Percentiles rank a stretch among this genome's conserved stretches.
Evolutionary conservation across 2,113 vertebrate genomes (phyloP).

Genomic region (Dipodomys spectabilis): DNA sequence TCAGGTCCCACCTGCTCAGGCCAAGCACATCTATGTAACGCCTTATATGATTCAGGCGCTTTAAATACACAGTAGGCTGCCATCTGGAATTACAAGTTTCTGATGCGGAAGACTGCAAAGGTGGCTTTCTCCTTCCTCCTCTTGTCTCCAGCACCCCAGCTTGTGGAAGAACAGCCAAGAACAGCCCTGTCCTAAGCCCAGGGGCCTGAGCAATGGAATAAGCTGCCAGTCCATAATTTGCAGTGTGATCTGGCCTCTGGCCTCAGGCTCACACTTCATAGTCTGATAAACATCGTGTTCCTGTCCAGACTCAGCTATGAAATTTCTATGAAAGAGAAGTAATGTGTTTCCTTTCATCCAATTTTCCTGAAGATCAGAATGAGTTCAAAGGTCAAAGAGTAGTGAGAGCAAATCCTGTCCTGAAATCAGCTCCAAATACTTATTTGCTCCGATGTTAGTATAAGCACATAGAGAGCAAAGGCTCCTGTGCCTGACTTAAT

Average conservation of each 20-base stretch:
- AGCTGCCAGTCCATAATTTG: neutral
- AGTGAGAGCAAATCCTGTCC: no score
- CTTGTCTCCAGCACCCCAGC: rapidly evolving
- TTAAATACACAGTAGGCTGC: no score
- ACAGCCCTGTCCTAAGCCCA: neutral
- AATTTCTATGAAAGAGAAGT: neutral
- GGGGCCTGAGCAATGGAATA: neutral
- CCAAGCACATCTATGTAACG: neutral
- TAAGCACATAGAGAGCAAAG: rapidly evolving
- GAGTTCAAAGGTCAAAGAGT: rapidly evolving
- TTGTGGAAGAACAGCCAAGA: neutral
- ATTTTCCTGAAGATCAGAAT: neutral
- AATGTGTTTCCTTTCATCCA: neutral
- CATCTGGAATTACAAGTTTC: neutral
- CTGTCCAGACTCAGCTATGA: no score
- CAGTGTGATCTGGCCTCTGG: rapidly evolving
- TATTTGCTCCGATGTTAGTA: rapidly evolving
- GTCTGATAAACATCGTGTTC: rapidly evolving
- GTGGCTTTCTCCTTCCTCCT: neutral
- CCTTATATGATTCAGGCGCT: neutral
- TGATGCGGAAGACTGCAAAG: neutral
- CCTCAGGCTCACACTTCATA: neutral
- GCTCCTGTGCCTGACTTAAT: neutral
- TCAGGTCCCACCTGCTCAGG: rapidly evolving
- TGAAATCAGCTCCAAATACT: neutral